A percentile compares a stretch with the other conserved stretches of the same genome.
Conservation (phyloP, 30 jellyfish, hydroid and myxozoan species). For the Hydractinia echinata region DNA sequence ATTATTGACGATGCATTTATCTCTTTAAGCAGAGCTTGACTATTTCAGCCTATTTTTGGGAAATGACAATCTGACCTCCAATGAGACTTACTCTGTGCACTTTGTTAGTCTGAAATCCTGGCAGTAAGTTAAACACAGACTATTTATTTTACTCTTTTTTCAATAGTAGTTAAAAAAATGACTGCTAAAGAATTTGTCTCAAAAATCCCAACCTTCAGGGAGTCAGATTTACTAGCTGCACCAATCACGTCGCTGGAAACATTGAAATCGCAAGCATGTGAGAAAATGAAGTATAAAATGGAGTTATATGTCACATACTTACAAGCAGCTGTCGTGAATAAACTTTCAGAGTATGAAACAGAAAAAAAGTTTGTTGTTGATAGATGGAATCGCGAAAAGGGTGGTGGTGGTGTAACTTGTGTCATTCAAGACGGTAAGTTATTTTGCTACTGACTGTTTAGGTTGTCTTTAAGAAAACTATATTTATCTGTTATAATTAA, state of each 20-base stretch:
- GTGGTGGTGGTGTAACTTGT: conserved; percentile 97
- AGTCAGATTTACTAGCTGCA: conserved; percentile 40
- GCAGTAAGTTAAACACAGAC: neutral
- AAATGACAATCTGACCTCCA: too few species aligned
- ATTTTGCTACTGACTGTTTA: too few species aligned
- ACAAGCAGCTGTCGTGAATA: conserved; percentile 56
- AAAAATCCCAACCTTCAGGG: neutral
- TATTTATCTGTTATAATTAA: too few species aligned
- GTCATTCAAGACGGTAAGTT: conserved; percentile 84
- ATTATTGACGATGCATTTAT: too few species aligned
- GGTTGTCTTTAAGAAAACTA: too few species aligned
- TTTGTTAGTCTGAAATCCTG: neutral
- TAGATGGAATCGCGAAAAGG: conserved; percentile 73
- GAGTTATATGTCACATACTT: conserved; percentile 58
- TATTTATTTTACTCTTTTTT: neutral
- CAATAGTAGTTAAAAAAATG: neutral
- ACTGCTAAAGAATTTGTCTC: conserved; percentile 5
- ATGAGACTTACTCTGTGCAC: too few species aligned
- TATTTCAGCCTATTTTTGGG: too few species aligned
- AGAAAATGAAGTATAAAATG: conserved; percentile 69
- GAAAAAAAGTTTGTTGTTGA: conserved; percentile 57
- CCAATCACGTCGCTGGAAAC: conserved; percentile 53
- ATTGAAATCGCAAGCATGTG: conserved; percentile 30
- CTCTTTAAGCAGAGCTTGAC: too few species aligned
- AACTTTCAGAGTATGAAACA: conserved; percentile 45